A percentile compares a stretch with the other conserved stretches of the same genome.
Evolutionary conservation across 1,140 invertebrate species (phyloP).

Genomic region (Fopius arisanus): DNA sequence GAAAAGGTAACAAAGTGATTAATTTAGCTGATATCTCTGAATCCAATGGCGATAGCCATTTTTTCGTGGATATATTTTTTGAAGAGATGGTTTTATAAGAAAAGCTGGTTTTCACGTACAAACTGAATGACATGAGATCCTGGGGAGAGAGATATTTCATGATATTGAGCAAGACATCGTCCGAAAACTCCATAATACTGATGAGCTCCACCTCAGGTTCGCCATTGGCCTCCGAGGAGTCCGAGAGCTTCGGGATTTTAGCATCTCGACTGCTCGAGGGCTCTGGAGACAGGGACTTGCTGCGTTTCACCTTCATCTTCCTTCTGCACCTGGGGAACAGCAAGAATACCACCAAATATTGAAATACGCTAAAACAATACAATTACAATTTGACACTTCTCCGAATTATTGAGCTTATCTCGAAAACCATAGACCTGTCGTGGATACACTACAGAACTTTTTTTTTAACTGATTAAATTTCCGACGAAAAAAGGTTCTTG

Average conservation of each 20-base stretch:
- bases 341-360: neutral
- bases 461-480: no score
- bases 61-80: neutral
- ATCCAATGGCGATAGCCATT: neutral
- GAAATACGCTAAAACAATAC: no score
- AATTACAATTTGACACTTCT: no score
- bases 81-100: no score
- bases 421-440: no score
- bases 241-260: slow-evolving; percentile 44
- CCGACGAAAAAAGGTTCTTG: no score
- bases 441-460: no score
- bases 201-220: neutral
- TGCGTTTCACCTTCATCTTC: slow-evolving; percentile 49
- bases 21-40: neutral
- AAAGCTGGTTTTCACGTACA: slow-evolving; percentile 58
- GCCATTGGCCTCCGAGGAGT: slow-evolving; percentile 3
- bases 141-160: slow-evolving; percentile 62
- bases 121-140: slow-evolving; percentile 62
- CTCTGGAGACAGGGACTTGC: slow-evolving; percentile 51
- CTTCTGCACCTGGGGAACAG: slow-evolving; percentile 29
- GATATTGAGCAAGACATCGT: slow-evolving; percentile 66
- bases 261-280: slow-evolving; percentile 44
- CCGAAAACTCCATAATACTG: slow-evolving; percentile 57
- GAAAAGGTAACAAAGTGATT: neutral
- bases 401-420: no score